Evolutionary conservation across 2,113 vertebrate species (phyloP).

Genomic region (Peromyscus californicus): DNA sequence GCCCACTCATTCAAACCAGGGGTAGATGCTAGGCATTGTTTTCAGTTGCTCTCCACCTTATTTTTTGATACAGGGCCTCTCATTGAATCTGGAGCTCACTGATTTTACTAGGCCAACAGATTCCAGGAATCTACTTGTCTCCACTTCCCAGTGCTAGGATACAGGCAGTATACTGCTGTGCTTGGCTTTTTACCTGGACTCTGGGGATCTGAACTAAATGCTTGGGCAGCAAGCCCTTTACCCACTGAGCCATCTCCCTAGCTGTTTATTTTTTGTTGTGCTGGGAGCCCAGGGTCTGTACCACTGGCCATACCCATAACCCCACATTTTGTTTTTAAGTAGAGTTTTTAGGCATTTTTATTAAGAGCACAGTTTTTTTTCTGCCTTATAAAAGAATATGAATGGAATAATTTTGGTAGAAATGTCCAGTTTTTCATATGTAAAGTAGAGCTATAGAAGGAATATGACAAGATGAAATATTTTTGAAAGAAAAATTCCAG

Average conservation of each 20-base stretch:
- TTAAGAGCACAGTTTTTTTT: slow-evolving; percentile 36
- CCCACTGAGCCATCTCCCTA: not conserved
- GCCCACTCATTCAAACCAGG: not conserved
- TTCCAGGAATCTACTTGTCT: not conserved
- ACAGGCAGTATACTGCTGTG: not conserved
- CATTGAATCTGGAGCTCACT: not conserved
- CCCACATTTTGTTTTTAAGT: not conserved
- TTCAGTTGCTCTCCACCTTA: not conserved
- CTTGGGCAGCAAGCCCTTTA: not conserved
- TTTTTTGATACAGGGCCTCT: not conserved
- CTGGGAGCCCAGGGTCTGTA: not conserved
- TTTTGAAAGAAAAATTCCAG: slow-evolving; percentile 55
- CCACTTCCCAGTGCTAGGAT: not conserved
- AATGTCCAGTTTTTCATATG: slow-evolving; percentile 11
- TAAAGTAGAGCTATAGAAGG: not conserved
- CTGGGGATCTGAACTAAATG: not conserved
- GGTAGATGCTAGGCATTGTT: not conserved
- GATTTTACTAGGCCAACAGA: too few species aligned
- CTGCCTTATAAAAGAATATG: slow-evolving; percentile 42
- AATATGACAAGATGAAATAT: slow-evolving; percentile 34
- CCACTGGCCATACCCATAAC: not conserved
- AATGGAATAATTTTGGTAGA: slow-evolving; percentile 39
- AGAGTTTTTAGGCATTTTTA: slow-evolving; percentile 5
- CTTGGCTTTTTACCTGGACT: not conserved
- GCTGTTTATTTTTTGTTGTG: not conserved